phyloP scores from a whole-genome alignment of 2,113 vertebrate genomes.

The Gasterosteus nipponicus region DNA sequence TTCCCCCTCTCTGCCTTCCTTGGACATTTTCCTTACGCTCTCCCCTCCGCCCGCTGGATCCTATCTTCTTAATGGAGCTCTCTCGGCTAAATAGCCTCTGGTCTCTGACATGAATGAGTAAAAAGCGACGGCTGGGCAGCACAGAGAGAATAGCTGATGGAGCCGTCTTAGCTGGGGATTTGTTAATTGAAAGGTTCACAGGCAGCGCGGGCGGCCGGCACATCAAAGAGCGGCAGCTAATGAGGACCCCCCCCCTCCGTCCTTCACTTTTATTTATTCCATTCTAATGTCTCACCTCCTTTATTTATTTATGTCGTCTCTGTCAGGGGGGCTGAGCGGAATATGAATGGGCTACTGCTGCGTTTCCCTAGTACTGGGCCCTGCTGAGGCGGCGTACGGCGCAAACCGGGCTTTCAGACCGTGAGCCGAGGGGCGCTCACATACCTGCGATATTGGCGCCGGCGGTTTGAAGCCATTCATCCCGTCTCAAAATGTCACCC shows the following conservation, averaged over 20 bases:
- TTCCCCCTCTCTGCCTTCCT: conserved; percentile 32
- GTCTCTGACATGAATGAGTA: conserved; percentile 72
- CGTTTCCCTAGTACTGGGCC: conserved; percentile 27
- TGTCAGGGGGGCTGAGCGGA: conserved; percentile 50
- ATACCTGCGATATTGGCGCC: not conserved
- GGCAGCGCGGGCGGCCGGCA: conserved; percentile 64
- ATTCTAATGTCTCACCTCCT: conserved; percentile 67
- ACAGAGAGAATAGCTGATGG: conserved; percentile 75
- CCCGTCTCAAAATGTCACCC: conserved; percentile 24
- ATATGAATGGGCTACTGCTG: conserved; percentile 59
- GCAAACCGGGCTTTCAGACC: not conserved
- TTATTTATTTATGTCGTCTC: conserved; percentile 65
- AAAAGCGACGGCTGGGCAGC: conserved; percentile 59
- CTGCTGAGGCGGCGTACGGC: conserved; percentile 62
- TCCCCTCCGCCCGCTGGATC: conserved; percentile 36
- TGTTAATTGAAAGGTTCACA: conserved; percentile 81
- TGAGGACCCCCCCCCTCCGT: conserved; percentile 68
- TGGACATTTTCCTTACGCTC: conserved; percentile 52
- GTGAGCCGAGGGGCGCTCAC: not conserved
- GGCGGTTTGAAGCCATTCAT: too few species aligned
- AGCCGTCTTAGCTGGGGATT: conserved; percentile 70
- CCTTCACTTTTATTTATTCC: conserved; percentile 74
- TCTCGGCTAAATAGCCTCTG: conserved; percentile 69
- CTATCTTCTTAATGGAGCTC: conserved; percentile 72
- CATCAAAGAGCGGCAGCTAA: conserved; percentile 82